phyloP scores from a whole-genome alignment of 2,113 vertebrate genomes.

The Ophthalmolycus amberensis region DNA sequence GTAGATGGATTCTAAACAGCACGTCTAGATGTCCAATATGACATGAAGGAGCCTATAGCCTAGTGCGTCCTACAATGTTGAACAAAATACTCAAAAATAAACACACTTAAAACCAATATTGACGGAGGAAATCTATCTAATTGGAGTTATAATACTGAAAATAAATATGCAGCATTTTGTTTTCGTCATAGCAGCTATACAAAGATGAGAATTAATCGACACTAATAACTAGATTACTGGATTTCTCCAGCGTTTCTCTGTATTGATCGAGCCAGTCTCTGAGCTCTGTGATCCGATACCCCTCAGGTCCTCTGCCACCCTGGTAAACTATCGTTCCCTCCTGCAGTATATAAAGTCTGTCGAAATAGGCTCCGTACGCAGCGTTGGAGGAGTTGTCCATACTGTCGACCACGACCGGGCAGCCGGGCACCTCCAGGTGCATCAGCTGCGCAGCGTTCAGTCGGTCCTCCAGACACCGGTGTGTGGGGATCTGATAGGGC shows the following conservation, averaged over 20 bases:
- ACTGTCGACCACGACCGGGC: constrained; percentile 91
- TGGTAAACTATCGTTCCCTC: constrained; percentile 93
- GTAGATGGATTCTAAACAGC: constrained; percentile 21
- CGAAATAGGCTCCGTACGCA: constrained; percentile 97
- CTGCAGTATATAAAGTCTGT: constrained; percentile 94
- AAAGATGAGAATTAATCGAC: constrained; percentile 69
- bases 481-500: constrained; percentile 92
- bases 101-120: constrained; percentile 46
- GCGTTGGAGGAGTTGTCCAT: constrained; percentile 96
- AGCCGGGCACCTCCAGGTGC: constrained; percentile 89
- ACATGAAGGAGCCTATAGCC: constrained; percentile 19
- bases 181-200: constrained; percentile 59
- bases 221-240: constrained; percentile 80
- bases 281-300: constrained; percentile 95
- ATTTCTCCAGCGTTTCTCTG: constrained; percentile 77
- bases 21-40: constrained; percentile 30
- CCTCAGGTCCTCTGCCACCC: constrained; percentile 93
- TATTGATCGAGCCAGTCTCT: constrained; percentile 92
- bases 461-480: constrained; percentile 93
- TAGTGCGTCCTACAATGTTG: constrained; percentile 17
- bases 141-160: constrained; percentile 50
- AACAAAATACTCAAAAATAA: constrained; percentile 57
- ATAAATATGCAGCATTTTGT: constrained; percentile 51
- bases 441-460: constrained; percentile 91
- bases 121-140: constrained; percentile 19